These are phyloP conservation scores for Grallaria varia DNA, from an alignment of 2,113 vertebrate species.

Conservation along the genomic window DNA sequence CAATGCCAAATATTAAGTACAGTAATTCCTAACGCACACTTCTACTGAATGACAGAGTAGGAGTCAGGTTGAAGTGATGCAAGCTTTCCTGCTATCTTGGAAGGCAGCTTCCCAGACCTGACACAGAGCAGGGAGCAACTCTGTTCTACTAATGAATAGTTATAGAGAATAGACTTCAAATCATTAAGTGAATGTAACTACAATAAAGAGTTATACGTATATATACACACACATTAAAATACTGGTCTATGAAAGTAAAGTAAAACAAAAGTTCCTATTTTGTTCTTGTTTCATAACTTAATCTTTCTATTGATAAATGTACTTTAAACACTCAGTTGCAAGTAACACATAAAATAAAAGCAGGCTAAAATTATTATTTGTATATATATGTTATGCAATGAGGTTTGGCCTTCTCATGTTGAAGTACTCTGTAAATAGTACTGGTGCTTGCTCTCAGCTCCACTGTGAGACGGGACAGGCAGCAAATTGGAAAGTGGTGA, in stretches of 20 bases:
- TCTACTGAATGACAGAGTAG: not conserved
- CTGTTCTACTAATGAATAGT: not conserved
- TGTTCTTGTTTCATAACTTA: not conserved
- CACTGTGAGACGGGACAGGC: not conserved
- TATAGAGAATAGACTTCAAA: not conserved
- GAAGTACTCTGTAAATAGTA: not conserved
- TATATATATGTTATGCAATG: not conserved
- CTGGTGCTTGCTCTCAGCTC: not conserved
- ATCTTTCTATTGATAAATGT: not conserved
- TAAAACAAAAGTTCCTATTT: not conserved
- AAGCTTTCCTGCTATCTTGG: not conserved
- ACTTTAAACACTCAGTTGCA: not conserved
- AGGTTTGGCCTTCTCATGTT: not conserved
- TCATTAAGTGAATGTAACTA: not conserved
- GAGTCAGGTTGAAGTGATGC: not conserved
- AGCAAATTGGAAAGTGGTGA: not conserved
- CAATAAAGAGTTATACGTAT: not conserved
- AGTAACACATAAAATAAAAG: not conserved
- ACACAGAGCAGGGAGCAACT: fast-evolving
- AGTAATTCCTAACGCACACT: not conserved
- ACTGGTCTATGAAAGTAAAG: not conserved
- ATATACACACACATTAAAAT: too few relatives aligned
- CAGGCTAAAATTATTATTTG: not conserved
- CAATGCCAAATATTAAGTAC: not conserved
- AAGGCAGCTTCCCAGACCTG: not conserved